These are phyloP conservation scores for Drosophila prostipennis DNA, from an alignment of 2,888 invertebrate species.

Conservation along the genomic window DNA sequence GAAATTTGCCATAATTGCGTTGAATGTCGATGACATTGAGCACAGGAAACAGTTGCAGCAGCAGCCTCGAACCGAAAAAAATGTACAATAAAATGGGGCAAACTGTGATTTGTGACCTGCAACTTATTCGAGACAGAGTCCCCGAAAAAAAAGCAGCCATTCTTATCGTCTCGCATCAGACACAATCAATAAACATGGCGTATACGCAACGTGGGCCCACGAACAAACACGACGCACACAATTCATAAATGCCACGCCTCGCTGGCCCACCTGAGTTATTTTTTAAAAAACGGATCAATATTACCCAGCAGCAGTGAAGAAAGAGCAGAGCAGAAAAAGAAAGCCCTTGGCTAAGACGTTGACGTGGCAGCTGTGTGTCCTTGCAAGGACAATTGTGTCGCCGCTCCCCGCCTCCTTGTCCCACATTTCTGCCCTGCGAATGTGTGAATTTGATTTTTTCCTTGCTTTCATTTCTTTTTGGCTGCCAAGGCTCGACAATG, in stretches of 20 bases:
- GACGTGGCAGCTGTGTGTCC: slow-evolving; percentile 69
- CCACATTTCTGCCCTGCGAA: slow-evolving; percentile 25
- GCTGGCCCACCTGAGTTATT: slow-evolving; percentile 55
- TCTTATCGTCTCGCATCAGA: slow-evolving; percentile 14
- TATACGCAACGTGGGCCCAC: slow-evolving; percentile 61
- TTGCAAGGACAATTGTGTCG: slow-evolving; percentile 68
- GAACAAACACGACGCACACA: slow-evolving; percentile 44
- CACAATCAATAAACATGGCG: slow-evolving; percentile 71
- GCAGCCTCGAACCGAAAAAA: not conserved
- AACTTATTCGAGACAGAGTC: not conserved
- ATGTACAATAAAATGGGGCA: slow-evolving; percentile 5
- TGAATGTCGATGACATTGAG: slow-evolving; percentile 71
- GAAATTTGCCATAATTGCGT: slow-evolving; percentile 75
- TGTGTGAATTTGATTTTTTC: slow-evolving; percentile 38
- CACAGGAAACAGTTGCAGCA: slow-evolving; percentile 65
- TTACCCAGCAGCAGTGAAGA: slow-evolving; percentile 43
- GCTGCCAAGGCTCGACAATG: slow-evolving; percentile 35
- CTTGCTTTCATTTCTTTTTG: slow-evolving; percentile 9
- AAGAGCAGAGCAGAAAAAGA: not conserved
- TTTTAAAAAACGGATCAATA: slow-evolving; percentile 68
- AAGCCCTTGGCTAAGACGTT: slow-evolving; percentile 63
- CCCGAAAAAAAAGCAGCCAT: not conserved
- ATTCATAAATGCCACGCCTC: slow-evolving; percentile 62
- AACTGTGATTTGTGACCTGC: slow-evolving; percentile 8
- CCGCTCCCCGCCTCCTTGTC: slow-evolving; percentile 14